Conservation (phyloP, 2,113 vertebrate genomes). For the Silurus meridionalis region DNA sequence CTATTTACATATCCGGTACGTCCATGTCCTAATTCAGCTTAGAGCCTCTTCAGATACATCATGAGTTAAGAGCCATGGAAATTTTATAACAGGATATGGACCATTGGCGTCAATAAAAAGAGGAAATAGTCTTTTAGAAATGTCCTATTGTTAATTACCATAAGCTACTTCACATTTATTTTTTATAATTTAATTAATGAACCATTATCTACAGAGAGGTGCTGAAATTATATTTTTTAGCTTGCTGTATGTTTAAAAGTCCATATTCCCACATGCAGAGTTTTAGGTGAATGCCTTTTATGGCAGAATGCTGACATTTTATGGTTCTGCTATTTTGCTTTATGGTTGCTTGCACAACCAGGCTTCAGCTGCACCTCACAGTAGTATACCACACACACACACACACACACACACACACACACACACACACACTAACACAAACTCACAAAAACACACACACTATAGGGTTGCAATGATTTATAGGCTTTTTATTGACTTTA, state of each 20-base stretch:
- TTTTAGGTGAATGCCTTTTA: neutral
- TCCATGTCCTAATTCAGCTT: neutral
- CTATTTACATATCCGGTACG: neutral
- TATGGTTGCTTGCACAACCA: neutral
- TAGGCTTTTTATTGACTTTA: neutral
- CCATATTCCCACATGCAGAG: neutral
- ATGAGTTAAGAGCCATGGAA: neutral
- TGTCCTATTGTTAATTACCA: neutral
- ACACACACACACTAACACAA: too few species aligned
- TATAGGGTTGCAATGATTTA: neutral
- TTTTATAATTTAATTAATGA: neutral
- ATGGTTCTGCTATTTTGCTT: neutral
- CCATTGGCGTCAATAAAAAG: neutral
- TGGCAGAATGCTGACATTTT: neutral
- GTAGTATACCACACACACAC: neutral
- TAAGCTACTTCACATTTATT: neutral
- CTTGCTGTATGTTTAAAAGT: neutral
- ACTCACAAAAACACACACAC: conserved; percentile 1
- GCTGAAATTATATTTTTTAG: neutral
- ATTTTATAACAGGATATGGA: neutral
- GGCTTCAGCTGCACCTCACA: neutral
- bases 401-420: too few species aligned
- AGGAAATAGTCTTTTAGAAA: neutral
- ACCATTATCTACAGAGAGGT: neutral
- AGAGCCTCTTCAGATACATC: neutral